phyloP scores from a whole-genome alignment of 2,797 vertebrate species.

The Microtus agrestis region DNA sequence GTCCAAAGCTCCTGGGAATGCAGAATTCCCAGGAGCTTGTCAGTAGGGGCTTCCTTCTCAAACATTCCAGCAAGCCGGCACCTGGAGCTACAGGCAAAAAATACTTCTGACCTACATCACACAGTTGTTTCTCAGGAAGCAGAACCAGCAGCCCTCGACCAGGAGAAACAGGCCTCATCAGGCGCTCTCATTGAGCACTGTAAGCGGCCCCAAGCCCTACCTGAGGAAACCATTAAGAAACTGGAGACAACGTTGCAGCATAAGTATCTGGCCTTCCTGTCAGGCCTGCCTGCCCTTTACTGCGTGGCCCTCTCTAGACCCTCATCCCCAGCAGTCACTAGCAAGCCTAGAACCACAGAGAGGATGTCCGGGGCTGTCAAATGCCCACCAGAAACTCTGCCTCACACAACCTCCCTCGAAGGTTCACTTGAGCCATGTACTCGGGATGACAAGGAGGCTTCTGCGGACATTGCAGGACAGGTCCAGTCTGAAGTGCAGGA shows the following conservation, averaged over 20 bases:
- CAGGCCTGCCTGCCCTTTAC: constrained; percentile 72
- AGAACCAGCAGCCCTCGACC: rapidly evolving
- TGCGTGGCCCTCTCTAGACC: constrained; percentile 42
- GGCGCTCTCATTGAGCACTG: not conserved
- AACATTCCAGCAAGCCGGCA: not conserved
- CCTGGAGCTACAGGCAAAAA: not conserved
- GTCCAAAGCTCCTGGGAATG: constrained; percentile 37
- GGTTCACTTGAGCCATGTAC: not conserved
- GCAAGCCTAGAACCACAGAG: not conserved
- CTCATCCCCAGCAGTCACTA: not conserved
- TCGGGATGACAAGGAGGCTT: not conserved
- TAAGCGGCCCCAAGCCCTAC: not conserved
- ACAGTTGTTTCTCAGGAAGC: not conserved
- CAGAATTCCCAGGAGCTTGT: not conserved
- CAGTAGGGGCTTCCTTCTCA: not conserved
- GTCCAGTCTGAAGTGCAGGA: not conserved
- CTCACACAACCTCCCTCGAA: not conserved
- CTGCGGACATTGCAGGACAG: not conserved
- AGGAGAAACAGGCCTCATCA: not conserved
- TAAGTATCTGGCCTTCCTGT: constrained; percentile 78
- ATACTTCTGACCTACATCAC: not conserved
- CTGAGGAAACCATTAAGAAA: constrained; percentile 55
- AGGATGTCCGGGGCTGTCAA: not conserved
- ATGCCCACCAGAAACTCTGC: not conserved
- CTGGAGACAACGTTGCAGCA: constrained; percentile 65